phyloP scores from a whole-genome alignment of 2,888 invertebrate genomes.

The Bruchidius siliquastri region DNA sequence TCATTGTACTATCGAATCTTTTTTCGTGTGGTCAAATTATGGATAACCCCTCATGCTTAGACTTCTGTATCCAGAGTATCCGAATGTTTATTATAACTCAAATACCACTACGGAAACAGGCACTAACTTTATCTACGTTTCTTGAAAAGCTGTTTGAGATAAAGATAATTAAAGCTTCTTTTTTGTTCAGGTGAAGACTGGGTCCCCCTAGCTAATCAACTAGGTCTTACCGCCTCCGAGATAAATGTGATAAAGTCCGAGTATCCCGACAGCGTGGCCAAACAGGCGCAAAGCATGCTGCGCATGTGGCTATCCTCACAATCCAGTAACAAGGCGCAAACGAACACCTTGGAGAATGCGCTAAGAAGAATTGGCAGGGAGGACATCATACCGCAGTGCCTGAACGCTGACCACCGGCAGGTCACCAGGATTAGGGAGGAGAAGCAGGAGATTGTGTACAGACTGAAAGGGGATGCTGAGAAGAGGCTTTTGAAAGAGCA shows the following conservation, averaged over 20 bases:
- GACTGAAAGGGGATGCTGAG: slow-evolving; percentile 43
- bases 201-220: slow-evolving; percentile 64
- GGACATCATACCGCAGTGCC: slow-evolving; percentile 85
- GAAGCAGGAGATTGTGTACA: slow-evolving; percentile 51
- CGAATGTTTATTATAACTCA: no score
- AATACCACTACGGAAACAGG: no score
- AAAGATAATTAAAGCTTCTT: no score
- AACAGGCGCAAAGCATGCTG: slow-evolving; percentile 70
- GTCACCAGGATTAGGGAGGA: slow-evolving; percentile 38
- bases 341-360: slow-evolving; percentile 70
- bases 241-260: slow-evolving; percentile 70
- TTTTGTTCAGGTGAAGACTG: slow-evolving; percentile 65
- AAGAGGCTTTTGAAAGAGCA: slow-evolving; percentile 22
- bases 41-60: no score
- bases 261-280: slow-evolving; percentile 66
- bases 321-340: slow-evolving; percentile 49
- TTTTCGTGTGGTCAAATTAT: no score
- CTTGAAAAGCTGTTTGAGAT: no score
- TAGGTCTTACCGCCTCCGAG: slow-evolving; percentile 67
- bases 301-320: slow-evolving; percentile 54
- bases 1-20: no score
- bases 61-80: no score
- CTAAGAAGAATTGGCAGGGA: slow-evolving; percentile 82
- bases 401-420: slow-evolving; percentile 55
- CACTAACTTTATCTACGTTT: no score